A percentile compares a stretch with the other conserved stretches of the same genome.
Conservation (phyloP, 2,113 vertebrate species). For the Serinus canaria region DNA sequence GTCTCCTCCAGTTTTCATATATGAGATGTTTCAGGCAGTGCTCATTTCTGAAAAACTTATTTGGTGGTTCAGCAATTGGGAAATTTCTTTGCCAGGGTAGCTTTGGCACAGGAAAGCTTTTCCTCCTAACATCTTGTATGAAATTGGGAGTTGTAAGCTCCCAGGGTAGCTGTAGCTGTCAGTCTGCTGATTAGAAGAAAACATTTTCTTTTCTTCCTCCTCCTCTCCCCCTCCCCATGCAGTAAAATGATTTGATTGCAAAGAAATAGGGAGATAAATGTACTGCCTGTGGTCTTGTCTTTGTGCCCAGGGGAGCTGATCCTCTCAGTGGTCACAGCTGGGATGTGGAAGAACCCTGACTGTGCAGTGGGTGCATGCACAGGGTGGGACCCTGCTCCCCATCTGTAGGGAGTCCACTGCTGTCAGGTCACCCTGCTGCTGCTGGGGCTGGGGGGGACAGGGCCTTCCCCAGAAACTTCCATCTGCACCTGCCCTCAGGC, state of each 20-base stretch:
- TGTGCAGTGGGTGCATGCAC: background rate
- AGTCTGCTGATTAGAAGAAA: background rate
- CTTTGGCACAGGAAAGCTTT: background rate
- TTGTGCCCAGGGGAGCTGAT: background rate
- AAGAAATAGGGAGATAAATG: background rate
- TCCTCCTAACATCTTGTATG: background rate
- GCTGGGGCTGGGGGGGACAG: background rate
- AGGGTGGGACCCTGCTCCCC: background rate
- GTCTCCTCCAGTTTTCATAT: background rate
- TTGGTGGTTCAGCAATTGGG: background rate
- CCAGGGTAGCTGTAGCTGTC: background rate
- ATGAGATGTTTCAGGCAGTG: background rate
- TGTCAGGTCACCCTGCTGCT: fast-evolving
- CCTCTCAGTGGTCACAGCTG: background rate
- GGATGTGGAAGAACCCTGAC: background rate
- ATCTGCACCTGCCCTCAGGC: background rate
- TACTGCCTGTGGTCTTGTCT: background rate
- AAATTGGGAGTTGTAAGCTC: background rate
- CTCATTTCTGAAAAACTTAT: background rate
- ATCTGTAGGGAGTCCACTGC: background rate
- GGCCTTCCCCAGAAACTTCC: background rate
- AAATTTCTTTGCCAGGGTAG: background rate
- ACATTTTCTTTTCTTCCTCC: slow-evolving; percentile 50
- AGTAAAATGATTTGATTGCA: background rate
- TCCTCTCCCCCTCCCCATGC: slow-evolving; percentile 16